Conservation (phyloP, 1,140 invertebrate species). For the Heliothis subflexa region DNA sequence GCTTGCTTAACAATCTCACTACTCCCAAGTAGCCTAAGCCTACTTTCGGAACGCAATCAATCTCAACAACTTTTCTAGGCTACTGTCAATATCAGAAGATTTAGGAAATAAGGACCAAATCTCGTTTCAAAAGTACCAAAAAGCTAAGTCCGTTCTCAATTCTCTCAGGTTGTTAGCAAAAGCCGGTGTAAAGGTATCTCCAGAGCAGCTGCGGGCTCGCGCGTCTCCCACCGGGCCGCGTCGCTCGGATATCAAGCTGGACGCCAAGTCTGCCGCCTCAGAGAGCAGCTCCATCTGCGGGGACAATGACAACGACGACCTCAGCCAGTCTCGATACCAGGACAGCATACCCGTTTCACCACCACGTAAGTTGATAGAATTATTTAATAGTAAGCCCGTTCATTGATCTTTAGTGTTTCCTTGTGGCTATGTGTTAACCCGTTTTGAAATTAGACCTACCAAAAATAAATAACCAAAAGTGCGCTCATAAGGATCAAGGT, state of each 20-base stretch:
- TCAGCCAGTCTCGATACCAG: slow-evolving; percentile 87
- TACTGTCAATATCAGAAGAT: no score
- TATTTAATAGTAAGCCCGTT: not conserved
- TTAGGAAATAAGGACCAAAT: no score
- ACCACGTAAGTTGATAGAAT: slow-evolving; percentile 71
- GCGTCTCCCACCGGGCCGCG: slow-evolving; percentile 94
- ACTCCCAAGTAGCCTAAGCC: no score
- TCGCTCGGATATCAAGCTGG: slow-evolving; percentile 91
- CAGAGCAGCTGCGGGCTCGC: slow-evolving; percentile 92
- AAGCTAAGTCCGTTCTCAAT: not conserved
- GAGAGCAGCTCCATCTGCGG: slow-evolving; percentile 91
- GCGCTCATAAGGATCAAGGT: no score
- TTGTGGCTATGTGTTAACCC: no score
- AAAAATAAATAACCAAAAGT: no score
- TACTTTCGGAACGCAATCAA: not conserved
- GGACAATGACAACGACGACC: slow-evolving; percentile 93
- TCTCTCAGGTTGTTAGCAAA: slow-evolving; percentile 91
- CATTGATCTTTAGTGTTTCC: no score
- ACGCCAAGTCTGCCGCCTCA: slow-evolving; percentile 89
- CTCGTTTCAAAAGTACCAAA: not conserved
- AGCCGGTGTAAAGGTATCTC: slow-evolving; percentile 94
- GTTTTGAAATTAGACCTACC: no score
- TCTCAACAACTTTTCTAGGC: no score
- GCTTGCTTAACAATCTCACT: no score
- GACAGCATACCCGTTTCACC: slow-evolving; percentile 85